Base-by-base conservation (phyloP, 37 sponge, comb jelly and placozoan genomes). In the Oscarella lobularis region DNA sequence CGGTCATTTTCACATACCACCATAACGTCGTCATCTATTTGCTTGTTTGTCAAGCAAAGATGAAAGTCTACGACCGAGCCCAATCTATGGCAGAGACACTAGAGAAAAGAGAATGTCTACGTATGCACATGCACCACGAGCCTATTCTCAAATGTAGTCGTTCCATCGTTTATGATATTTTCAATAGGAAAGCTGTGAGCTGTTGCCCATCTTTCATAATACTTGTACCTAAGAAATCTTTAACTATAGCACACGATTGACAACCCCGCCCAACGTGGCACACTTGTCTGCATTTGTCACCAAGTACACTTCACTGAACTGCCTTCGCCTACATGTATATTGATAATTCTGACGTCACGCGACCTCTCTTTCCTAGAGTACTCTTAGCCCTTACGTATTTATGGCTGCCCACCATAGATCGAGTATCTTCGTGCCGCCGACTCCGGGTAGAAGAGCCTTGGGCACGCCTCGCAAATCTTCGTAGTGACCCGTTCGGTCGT, bases 231-330 rank as follows among this genome's bases (percentile, higher is more conserved):
- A 36, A 30, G 2, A 31, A n/a, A n/a, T n/a, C n/a, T n/a, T n/a
- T n/a, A n/a, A 66, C 33, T 33, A 31, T 33, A 2, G 33, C 67
- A 66, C 1, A 2, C 67, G n/a, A n/a, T n/a, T n/a, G n/a, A n/a
- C n/a, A n/a, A n/a, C n/a, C n/a, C n/a, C n/a, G n/a, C 40, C 6
- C 4, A 37, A 35, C 3, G 33, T 20, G 0, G 37, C 83, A 77
- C 38, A 91, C 92, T 87, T 91, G 76, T 80, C 86, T 71, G 92
- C 92, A 79, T 91, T 91, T 0, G 92, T 91, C 31, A 91, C 92
- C 65, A 91, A 67, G 41, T 85, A 91, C 5, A 91, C 85, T 9
- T 87, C 83, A 37, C 40, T 77, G 39, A 91, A 91, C 83, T 91
- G 88, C 0, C 92, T 88, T 0, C 92, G 88, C 72, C 92, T 87